Conservation (phyloP, 2,888 invertebrate species). For the Agelastica alni region DNA sequence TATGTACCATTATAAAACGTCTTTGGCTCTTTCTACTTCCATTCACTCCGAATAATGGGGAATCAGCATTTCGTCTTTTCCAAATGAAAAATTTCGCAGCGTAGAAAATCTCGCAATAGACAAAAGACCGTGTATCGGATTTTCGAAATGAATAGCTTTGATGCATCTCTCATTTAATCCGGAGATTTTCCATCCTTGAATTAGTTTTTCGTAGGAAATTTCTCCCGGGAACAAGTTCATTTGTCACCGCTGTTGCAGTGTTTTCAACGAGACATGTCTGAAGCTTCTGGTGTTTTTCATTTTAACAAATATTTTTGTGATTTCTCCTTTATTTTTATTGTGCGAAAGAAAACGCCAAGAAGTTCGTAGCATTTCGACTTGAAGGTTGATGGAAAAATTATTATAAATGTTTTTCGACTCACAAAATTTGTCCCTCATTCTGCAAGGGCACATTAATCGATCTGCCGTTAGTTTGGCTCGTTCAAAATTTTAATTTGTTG, state of each 20-base stretch:
- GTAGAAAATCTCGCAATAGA: neutral
- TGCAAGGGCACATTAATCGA: no score
- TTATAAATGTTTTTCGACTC: no score
- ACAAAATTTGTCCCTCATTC: no score
- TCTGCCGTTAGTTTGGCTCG: no score
- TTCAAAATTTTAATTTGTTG: no score
- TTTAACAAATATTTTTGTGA: neutral
- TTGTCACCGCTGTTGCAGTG: slow-evolving; percentile 3
- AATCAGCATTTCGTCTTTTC: no score
- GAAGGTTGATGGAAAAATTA: neutral
- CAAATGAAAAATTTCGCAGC: neutral
- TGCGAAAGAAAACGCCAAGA: neutral
- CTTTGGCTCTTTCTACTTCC: no score
- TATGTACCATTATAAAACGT: no score
- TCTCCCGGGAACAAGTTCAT: slow-evolving; percentile 3
- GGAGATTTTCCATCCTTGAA: slow-evolving; percentile 6
- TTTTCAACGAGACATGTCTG: slow-evolving; percentile 2
- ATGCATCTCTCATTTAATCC: slow-evolving; percentile 6
- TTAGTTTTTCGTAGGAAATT: slow-evolving; percentile 8
- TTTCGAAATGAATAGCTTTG: slow-evolving; percentile 3
- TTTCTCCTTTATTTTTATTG: slow-evolving; percentile 2
- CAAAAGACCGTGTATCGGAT: slow-evolving; percentile 2
- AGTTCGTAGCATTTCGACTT: neutral
- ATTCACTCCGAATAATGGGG: no score
- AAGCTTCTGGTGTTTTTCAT: neutral